Percentiles rank a stretch among this genome's conserved stretches.
Conservation (phyloP, 2,888 invertebrate species). For the Apoderus coryli region DNA sequence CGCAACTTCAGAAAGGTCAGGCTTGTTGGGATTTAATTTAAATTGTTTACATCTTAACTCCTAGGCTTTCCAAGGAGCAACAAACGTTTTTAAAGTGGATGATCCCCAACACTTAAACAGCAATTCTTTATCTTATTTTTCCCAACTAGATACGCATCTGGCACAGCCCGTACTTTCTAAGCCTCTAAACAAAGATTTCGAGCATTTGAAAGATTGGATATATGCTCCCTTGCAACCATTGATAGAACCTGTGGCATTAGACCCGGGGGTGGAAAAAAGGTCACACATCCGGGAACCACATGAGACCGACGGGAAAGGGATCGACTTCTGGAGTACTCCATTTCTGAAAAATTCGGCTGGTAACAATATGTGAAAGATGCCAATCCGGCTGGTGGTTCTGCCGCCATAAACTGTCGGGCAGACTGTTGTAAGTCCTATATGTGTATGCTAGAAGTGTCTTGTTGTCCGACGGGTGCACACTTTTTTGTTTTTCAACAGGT, state of each 20-base stretch:
- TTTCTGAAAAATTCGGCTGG: slow-evolving; percentile 11
- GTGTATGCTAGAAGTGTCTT: slow-evolving; percentile 5
- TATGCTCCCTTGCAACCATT: slow-evolving; percentile 8
- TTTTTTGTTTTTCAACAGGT: slow-evolving; percentile 4
- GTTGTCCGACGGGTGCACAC: slow-evolving; percentile 5
- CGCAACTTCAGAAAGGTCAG: slow-evolving; percentile 2
- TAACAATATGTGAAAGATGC: slow-evolving; percentile 11
- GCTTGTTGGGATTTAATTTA: too few species aligned
- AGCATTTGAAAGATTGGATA: too few species aligned
- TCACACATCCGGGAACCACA: too few species aligned
- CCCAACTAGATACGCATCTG: too few species aligned
- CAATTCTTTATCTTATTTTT: too few species aligned
- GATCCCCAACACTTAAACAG: too few species aligned
- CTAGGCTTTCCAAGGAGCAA: too few species aligned
- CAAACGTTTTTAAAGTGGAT: too few species aligned
- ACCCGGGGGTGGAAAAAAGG: slow-evolving; percentile 13
- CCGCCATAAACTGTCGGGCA: slow-evolving; percentile 15
- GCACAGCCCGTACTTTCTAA: too few species aligned
- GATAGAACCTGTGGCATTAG: slow-evolving; percentile 13
- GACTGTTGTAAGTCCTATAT: slow-evolving; percentile 15
- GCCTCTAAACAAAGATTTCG: too few species aligned
- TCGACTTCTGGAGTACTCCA: slow-evolving; percentile 14
- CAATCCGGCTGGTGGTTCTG: slow-evolving; percentile 12
- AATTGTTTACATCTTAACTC: too few species aligned
- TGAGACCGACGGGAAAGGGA: too few species aligned